Evolutionary conservation across 2,113 vertebrate species (phyloP).

Genomic region (Misgurnus anguillicaudatus): DNA sequence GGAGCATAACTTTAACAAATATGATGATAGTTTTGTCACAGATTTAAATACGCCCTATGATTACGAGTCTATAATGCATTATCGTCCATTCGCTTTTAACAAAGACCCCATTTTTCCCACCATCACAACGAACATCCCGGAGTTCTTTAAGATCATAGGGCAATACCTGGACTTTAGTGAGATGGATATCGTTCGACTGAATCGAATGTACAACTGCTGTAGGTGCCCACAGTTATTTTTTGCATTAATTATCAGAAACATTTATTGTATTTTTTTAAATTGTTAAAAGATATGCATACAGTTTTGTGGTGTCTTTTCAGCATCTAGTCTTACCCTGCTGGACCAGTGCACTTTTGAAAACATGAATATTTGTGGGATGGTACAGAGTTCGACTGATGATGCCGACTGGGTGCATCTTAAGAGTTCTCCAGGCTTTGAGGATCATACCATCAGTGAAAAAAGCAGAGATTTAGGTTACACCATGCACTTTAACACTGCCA

Average conservation of each 20-base stretch:
- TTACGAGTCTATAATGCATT: conserved; percentile 93
- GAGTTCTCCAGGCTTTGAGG: conserved; percentile 59
- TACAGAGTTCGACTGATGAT: conserved; percentile 78
- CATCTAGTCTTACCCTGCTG: conserved; percentile 76
- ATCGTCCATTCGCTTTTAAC: conserved; percentile 86
- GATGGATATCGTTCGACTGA: conserved; percentile 82
- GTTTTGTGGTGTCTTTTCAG: neutral
- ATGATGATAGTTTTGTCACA: conserved; percentile 78
- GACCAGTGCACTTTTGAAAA: conserved; percentile 89
- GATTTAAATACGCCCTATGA: conserved; percentile 93
- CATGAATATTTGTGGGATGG: conserved; percentile 89
- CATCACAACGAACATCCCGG: conserved; percentile 88
- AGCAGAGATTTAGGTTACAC: conserved; percentile 83
- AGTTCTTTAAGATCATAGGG: conserved; percentile 84
- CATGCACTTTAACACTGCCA: conserved; percentile 81
- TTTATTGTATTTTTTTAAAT: neutral
- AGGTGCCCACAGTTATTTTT: conserved; percentile 59
- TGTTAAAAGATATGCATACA: neutral
- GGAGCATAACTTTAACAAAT: conserved; percentile 84
- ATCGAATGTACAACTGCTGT: conserved; percentile 95
- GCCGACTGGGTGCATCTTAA: conserved; percentile 78
- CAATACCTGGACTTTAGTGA: conserved; percentile 87
- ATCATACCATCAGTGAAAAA: conserved; percentile 79
- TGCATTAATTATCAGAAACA: neutral
- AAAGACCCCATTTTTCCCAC: conserved; percentile 81